phyloP scores from a whole-genome alignment of 2,113 vertebrate species.

The Scytalopus superciliaris region DNA sequence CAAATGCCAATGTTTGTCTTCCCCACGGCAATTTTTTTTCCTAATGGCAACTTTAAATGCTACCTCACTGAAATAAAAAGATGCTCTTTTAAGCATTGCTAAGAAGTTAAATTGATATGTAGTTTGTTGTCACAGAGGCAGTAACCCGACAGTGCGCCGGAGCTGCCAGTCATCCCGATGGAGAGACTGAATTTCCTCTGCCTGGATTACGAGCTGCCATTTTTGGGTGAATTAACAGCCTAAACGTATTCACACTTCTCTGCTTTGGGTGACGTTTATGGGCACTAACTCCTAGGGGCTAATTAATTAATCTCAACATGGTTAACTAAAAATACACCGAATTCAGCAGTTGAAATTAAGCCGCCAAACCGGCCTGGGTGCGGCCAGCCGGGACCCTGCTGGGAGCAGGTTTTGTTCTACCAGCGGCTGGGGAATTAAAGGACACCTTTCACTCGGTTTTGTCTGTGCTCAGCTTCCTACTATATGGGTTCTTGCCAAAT shows the following conservation, averaged over 20 bases:
- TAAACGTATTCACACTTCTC: slow-evolving; percentile 73
- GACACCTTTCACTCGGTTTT: slow-evolving; percentile 74
- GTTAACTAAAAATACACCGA: slow-evolving; percentile 73
- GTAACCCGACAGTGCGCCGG: slow-evolving; percentile 19
- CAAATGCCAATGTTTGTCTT: slow-evolving; percentile 64
- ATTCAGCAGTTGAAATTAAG: slow-evolving; percentile 68
- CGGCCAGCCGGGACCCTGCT: slow-evolving; percentile 56
- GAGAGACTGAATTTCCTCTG: slow-evolving; percentile 69
- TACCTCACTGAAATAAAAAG: slow-evolving; percentile 62
- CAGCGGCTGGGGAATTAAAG: slow-evolving; percentile 70
- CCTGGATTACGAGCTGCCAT: slow-evolving; percentile 71
- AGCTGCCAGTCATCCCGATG: slow-evolving; percentile 64
- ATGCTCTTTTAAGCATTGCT: slow-evolving; percentile 64
- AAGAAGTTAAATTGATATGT: slow-evolving; percentile 65
- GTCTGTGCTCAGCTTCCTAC: slow-evolving; percentile 68
- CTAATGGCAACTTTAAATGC: slow-evolving; percentile 60
- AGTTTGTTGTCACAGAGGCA: slow-evolving; percentile 53
- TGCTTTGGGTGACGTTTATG: slow-evolving; percentile 75
- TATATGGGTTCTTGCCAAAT: slow-evolving; percentile 65
- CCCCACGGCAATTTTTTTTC: slow-evolving; percentile 60
- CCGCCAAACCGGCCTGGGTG: slow-evolving; percentile 54
- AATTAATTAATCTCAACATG: slow-evolving; percentile 84
- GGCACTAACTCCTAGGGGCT: slow-evolving; percentile 78
- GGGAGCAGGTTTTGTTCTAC: slow-evolving; percentile 68
- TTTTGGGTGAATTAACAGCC: slow-evolving; percentile 76